Evolutionary conservation across 2,113 vertebrate genomes (phyloP).

Genomic region (Brachyhypopomus occidentalis): DNA sequence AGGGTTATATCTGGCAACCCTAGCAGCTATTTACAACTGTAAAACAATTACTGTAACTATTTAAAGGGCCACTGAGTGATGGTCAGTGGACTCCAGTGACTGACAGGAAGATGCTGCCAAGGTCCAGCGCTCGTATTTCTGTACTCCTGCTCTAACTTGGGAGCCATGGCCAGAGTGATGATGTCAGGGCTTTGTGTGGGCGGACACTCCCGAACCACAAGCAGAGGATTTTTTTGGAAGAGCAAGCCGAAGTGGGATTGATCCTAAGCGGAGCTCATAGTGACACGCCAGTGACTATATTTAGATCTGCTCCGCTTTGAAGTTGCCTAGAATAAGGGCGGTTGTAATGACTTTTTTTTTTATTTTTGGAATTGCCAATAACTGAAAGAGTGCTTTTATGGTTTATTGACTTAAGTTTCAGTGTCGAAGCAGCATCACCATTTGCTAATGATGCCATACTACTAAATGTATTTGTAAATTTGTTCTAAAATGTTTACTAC

Average conservation of each 20-base stretch:
- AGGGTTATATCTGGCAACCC: slow-evolving; percentile 50
- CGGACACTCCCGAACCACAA: slow-evolving; percentile 28
- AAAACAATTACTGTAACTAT: slow-evolving; percentile 66
- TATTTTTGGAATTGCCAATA: slow-evolving; percentile 10
- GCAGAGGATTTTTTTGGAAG: slow-evolving; percentile 6
- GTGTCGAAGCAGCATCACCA: not conserved
- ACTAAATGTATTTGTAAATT: not conserved
- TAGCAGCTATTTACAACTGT: slow-evolving; percentile 59
- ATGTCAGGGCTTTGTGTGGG: slow-evolving; percentile 32
- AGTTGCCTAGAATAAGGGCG: not conserved
- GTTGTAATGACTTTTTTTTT: slow-evolving; percentile 31
- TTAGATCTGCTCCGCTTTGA: slow-evolving; percentile 40
- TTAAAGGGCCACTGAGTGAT: slow-evolving; percentile 62
- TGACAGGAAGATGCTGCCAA: slow-evolving; percentile 51
- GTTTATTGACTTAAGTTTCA: slow-evolving; percentile 14
- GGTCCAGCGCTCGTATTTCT: slow-evolving; percentile 58
- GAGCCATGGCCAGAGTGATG: slow-evolving; percentile 41
- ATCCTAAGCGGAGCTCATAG: slow-evolving; percentile 38
- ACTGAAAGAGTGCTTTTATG: not conserved
- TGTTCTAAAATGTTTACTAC: no score
- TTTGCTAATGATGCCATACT: not conserved
- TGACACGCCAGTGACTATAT: slow-evolving; percentile 8
- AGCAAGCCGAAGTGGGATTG: slow-evolving; percentile 28
- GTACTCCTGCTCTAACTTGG: slow-evolving; percentile 60
- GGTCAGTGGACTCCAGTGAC: slow-evolving; percentile 64